These are phyloP conservation scores for Periophthalmus modestus DNA, from an alignment of 2,113 vertebrate species.

Conservation along the genomic window DNA sequence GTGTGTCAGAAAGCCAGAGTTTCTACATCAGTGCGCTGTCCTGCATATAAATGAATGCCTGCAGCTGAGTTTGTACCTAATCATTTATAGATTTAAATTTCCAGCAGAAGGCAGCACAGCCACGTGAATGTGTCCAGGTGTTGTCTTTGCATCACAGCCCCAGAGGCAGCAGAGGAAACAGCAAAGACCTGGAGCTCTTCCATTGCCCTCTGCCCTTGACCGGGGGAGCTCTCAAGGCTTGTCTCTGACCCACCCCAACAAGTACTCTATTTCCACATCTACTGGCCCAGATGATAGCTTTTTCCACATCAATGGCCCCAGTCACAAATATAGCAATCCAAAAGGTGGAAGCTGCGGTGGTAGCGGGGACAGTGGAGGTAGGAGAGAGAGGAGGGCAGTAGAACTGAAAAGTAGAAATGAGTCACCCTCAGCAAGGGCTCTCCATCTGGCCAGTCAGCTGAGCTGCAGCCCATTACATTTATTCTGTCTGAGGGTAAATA, in stretches of 20 bases:
- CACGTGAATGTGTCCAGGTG: conserved; percentile 27
- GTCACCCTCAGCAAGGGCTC: conserved; percentile 60
- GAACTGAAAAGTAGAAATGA: conserved; percentile 52
- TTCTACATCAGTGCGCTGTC: conserved; percentile 52
- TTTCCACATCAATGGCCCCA: conserved; percentile 78
- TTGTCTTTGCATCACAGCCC: conserved; percentile 53
- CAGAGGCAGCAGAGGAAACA: conserved; percentile 56
- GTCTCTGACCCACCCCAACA: conserved; percentile 68
- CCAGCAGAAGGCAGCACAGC: conserved; percentile 20
- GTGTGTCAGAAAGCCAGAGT: conserved; percentile 46
- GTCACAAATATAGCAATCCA: conserved; percentile 78
- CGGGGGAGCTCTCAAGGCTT: conserved; percentile 60
- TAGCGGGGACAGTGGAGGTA: conserved; percentile 35
- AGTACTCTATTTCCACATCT: conserved; percentile 82
- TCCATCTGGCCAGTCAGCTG: conserved; percentile 60
- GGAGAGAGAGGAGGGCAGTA: conserved; percentile 51
- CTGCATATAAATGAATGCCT: conserved; percentile 58
- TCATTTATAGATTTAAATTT: conserved; percentile 69
- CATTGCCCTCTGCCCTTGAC: conserved; percentile 64
- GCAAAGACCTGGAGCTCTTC: conserved; percentile 61
- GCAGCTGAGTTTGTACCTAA: conserved; percentile 50
- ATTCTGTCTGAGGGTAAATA: conserved; percentile 48
- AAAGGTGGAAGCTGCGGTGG: conserved; percentile 64
- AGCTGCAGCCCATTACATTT: conserved; percentile 52
- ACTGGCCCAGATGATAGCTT: conserved; percentile 83